phyloP scores from a whole-genome alignment of 2,797 vertebrate genomes.

The Coranthus polyacanthus region DNA sequence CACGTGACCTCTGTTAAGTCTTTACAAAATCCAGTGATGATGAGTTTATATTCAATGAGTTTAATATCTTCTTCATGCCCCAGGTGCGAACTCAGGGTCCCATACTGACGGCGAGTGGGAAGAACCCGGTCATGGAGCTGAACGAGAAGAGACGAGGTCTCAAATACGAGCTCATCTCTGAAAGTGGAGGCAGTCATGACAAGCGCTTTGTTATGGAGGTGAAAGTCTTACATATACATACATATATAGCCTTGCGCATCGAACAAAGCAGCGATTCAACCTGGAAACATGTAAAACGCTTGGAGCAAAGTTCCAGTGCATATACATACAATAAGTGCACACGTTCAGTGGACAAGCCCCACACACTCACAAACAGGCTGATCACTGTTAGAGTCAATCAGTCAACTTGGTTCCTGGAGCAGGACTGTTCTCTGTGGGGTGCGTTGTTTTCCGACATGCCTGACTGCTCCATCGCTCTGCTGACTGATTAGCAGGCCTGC shows the following conservation, averaged over 20 bases:
- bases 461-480: slow-evolving; percentile 75
- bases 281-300: not conserved
- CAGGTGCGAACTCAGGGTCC: slow-evolving; percentile 99
- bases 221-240: slow-evolving; percentile 45
- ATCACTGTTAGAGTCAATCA: slow-evolving; percentile 63
- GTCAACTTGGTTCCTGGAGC: slow-evolving; percentile 57
- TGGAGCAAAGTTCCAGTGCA: not conserved
- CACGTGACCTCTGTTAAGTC: too few relatives aligned
- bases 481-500: slow-evolving; percentile 78
- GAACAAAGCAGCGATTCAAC: not conserved
- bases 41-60: slow-evolving; percentile 2
- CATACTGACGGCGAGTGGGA: slow-evolving; percentile 98
- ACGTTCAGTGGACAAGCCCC: slow-evolving; percentile 13
- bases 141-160: slow-evolving; percentile 98
- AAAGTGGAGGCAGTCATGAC: slow-evolving; percentile 98
- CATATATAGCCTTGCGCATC: not conserved
- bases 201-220: slow-evolving; percentile 99
- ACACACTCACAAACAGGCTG: slow-evolving; percentile 29
- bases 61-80: not conserved
- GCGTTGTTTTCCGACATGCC: slow-evolving; percentile 71
- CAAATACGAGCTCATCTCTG: slow-evolving; percentile 98
- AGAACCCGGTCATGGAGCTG: slow-evolving; percentile 99
- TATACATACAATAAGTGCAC: not conserved
- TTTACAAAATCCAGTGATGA: not conserved
- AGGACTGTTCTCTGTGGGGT: slow-evolving; percentile 62